Base-by-base conservation (phyloP, 2,888 invertebrate genomes). In the Rhynchonema sp. region DNA sequence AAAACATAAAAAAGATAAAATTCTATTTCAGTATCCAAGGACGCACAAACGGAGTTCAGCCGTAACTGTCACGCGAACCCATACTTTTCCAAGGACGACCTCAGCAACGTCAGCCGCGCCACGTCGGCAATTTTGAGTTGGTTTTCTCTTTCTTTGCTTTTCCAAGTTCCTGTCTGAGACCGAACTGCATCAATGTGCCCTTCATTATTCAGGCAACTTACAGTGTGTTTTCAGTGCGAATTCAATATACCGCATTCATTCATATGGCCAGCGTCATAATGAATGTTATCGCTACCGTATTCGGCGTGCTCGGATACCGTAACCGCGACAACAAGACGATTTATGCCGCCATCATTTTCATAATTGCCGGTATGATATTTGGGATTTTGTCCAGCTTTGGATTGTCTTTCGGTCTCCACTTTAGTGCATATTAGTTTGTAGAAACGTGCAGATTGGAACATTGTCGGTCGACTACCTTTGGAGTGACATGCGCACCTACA, bases 331-430 rank as follows among this genome's bases (percentile, higher is more conserved):
- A 61, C 26, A 63, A 65, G 56, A 69, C 70, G 13, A 59, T 71
- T n/a, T 62, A 65, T 27, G 65, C 70, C 2, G 67, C 68, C 2
- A 68, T 71, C 25, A 64, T 67, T 2, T 71, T 69, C 63, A 67
- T 71, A 25, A 63, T 64, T 57, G 69, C 69, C 60, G 70, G 70
- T 69, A 46, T 57, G 65, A 30, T 23, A 49, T n/a, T n/a, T n/a
- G n/a, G 49, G n/a, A n/a, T n/a, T n/a, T n/a, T n/a, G n/a, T n/a
- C n/a, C n/a, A n/a, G n/a, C n/a, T n/a, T n/a, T n/a, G n/a, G n/a
- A n/a, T n/a, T n/a, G n/a, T n/a, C n/a, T n/a, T n/a, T n/a, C n/a
- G n/a, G n/a, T n/a, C n/a, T n/a, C n/a, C n/a, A n/a, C n/a, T n/a
- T n/a, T n/a, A n/a, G n/a, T n/a, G n/a, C n/a, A n/a, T n/a, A n/a